Evolutionary conservation across 2,888 invertebrate species (phyloP).

Genomic region (Anagyrus pseudococci): DNA sequence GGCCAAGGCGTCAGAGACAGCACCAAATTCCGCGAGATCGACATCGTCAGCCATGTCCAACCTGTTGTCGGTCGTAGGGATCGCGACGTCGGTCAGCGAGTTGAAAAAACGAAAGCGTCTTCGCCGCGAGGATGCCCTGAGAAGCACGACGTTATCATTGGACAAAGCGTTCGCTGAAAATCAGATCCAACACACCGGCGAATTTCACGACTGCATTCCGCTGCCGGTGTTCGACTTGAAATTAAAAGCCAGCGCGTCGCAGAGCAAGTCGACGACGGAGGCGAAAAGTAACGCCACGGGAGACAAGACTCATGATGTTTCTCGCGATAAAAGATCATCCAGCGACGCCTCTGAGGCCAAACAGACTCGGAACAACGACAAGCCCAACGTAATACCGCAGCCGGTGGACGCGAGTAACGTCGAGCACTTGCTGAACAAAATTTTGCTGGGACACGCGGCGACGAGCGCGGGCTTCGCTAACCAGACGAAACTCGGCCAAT

Average conservation of each 20-base stretch:
- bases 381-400: too few relatives aligned
- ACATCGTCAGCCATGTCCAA: background rate
- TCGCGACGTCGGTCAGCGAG: background rate
- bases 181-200: constrained; percentile 56
- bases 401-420: too few relatives aligned
- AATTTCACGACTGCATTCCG: constrained; percentile 59
- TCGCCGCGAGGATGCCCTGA: constrained; percentile 51
- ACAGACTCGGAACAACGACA: constrained; percentile 1
- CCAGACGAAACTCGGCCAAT: background rate
- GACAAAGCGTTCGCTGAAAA: constrained; percentile 45
- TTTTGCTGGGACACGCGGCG: background rate
- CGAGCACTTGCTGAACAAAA: constrained; percentile 26
- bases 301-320: background rate
- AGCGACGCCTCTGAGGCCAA: background rate
- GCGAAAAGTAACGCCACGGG: background rate
- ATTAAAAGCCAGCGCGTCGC: background rate
- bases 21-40: background rate
- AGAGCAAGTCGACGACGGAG: background rate
- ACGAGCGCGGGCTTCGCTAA: background rate
- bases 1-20: background rate
- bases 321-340: background rate
- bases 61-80: constrained; percentile 9
- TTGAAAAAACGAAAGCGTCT: constrained; percentile 42
- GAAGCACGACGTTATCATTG: constrained; percentile 45
- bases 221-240: constrained; percentile 46